Evolutionary conservation across 2,113 vertebrate species (phyloP).

Genomic region (Chionis minor): DNA sequence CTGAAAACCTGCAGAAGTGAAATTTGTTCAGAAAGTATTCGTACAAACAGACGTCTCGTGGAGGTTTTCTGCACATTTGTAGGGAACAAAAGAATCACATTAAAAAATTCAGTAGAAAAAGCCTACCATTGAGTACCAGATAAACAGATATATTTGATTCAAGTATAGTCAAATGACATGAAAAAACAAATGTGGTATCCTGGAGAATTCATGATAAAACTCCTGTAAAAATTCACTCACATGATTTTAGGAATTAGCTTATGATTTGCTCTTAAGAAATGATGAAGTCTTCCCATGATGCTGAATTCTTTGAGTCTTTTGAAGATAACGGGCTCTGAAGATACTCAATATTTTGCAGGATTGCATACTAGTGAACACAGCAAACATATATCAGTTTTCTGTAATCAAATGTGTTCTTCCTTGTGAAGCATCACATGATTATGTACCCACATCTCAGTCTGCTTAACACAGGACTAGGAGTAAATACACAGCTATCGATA

Average conservation of each 20-base stretch:
- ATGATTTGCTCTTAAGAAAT: not conserved
- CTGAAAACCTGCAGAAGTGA: not conserved
- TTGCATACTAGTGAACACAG: not conserved
- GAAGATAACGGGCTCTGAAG: not conserved
- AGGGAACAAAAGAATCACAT: not conserved
- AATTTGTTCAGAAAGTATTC: not conserved
- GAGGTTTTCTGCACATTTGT: not conserved
- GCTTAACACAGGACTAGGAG: fast-evolving
- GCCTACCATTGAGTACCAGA: not conserved
- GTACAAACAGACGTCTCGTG: not conserved
- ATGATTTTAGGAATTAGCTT: not conserved
- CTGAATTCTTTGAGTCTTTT: not conserved
- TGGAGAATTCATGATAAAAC: not conserved
- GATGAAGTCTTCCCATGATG: not conserved
- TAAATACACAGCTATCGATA: not conserved
- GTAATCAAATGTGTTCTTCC: not conserved
- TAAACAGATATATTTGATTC: not conserved
- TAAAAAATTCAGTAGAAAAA: not conserved
- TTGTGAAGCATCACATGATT: not conserved
- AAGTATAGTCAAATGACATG: not conserved
- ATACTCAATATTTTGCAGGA: not conserved
- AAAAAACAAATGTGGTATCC: not conserved
- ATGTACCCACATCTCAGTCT: not conserved
- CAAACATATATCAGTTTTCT: not conserved
- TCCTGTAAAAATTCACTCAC: not conserved